Percentiles rank a stretch among this genome's conserved stretches.
These are phyloP conservation scores for Nebria brevicollis DNA, from an alignment of 2,888 invertebrate species.

Conservation along the genomic window DNA sequence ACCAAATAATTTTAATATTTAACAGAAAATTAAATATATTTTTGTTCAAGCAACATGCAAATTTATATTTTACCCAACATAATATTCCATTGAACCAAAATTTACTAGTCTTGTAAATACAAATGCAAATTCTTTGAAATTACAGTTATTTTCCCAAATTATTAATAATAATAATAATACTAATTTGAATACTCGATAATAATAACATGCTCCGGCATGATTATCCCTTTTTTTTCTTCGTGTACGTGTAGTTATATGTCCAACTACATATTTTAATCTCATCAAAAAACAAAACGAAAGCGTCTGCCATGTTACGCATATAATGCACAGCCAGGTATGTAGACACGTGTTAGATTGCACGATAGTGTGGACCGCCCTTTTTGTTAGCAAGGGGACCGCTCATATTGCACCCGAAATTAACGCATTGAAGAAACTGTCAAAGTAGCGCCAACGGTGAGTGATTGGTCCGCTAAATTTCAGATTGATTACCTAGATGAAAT, in stretches of 20 bases:
- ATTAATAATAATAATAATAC: background rate
- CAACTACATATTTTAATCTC: background rate
- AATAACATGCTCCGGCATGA: background rate
- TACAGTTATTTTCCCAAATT: background rate
- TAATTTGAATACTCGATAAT: background rate
- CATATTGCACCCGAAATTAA: constrained; percentile 1
- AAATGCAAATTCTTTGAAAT: background rate
- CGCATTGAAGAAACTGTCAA: constrained; percentile 1
- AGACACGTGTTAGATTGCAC: background rate
- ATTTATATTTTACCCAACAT: background rate
- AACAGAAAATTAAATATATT: background rate
- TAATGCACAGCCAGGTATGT: background rate
- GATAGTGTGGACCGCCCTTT: background rate
- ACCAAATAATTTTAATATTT: too few relatives aligned
- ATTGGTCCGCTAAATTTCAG: background rate
- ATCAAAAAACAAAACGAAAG: background rate
- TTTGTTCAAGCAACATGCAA: background rate
- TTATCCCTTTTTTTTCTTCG: background rate
- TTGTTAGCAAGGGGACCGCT: background rate
- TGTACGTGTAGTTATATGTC: background rate
- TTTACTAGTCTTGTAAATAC: background rate
- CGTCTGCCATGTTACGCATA: background rate
- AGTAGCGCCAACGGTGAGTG: background rate
- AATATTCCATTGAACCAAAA: background rate
- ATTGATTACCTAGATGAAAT: background rate